Conservation (phyloP, 2,113 vertebrate genomes). For the Tinamus guttatus region DNA sequence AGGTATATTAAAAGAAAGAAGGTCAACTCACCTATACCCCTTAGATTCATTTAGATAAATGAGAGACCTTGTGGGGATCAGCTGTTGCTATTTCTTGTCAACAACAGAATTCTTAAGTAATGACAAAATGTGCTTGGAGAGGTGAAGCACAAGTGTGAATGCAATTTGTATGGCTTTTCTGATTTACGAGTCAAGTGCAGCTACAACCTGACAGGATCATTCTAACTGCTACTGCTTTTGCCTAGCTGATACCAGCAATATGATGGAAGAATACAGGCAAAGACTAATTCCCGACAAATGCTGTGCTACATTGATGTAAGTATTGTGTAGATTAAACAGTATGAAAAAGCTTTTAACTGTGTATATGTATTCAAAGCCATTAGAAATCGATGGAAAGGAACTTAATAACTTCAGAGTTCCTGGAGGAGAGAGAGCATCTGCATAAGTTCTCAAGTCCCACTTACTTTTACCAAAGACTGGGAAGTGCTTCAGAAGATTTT, state of each 20-base stretch:
- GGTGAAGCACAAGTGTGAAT: not conserved
- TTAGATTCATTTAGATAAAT: not conserved
- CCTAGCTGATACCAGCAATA: not conserved
- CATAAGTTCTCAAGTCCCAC: not conserved
- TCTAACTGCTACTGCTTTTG: not conserved
- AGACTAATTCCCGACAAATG: not conserved
- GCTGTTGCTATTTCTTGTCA: not conserved
- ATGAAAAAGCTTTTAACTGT: not conserved
- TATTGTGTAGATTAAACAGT: not conserved
- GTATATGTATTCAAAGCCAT: not conserved
- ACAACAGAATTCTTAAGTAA: not conserved
- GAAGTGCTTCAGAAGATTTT: not conserved
- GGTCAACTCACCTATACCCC: not conserved
- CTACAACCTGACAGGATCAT: not conserved
- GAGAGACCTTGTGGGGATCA: not conserved
- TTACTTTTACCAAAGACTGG: not conserved
- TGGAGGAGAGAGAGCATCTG: not conserved
- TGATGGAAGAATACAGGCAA: not conserved
- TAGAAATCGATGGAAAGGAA: not conserved
- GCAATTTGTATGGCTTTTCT: not conserved
- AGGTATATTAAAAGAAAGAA: not conserved
- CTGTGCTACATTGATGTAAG: not conserved
- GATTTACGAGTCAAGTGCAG: not conserved
- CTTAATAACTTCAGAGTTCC: not conserved
- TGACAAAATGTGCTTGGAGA: not conserved